These are phyloP conservation scores for Gambusia yucatana DNA, from an alignment of 2,797 vertebrate genomes.

Conservation along the genomic window DNA sequence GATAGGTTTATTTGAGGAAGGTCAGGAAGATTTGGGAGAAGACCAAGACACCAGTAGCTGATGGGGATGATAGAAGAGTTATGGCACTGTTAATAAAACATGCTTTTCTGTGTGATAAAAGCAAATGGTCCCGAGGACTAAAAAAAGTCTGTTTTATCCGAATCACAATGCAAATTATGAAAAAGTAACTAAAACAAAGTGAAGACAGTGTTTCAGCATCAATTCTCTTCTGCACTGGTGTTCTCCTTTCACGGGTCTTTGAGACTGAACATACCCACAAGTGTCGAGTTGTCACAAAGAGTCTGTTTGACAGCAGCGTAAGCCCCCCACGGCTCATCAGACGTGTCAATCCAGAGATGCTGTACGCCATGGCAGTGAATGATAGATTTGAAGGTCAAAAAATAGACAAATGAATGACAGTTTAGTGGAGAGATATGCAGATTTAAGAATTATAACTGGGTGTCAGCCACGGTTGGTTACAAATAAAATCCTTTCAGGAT, in stretches of 20 bases:
- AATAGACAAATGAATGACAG: conserved; percentile 68
- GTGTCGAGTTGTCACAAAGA: conserved; percentile 74
- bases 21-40: conserved; percentile 68
- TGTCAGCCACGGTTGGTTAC: conserved; percentile 13
- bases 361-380: conserved; percentile 41
- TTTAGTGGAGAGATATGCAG: conserved; percentile 47
- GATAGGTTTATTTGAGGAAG: conserved; percentile 78
- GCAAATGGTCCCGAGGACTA: conserved; percentile 32
- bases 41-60: conserved; percentile 65
- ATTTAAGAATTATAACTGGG: conserved; percentile 38
- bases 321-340: conserved; percentile 55
- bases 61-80: conserved; percentile 59
- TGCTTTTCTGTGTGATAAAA: conserved; percentile 17
- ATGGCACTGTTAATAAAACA: conserved; percentile 27
- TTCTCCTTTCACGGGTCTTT: conserved; percentile 53
- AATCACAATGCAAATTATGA: conserved; percentile 19
- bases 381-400: conserved; percentile 74
- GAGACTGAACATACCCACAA: conserved; percentile 67
- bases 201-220: conserved; percentile 14
- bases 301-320: conserved; percentile 65
- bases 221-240: conserved; percentile 12
- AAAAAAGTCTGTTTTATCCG: conserved; percentile 4
- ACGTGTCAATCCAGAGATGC: conserved; percentile 69
- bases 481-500: conserved; percentile 14
- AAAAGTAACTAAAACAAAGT: conserved; percentile 7